These are phyloP conservation scores for Agrilus mali DNA, from an alignment of 2,888 invertebrate species.

Conservation along the genomic window DNA sequence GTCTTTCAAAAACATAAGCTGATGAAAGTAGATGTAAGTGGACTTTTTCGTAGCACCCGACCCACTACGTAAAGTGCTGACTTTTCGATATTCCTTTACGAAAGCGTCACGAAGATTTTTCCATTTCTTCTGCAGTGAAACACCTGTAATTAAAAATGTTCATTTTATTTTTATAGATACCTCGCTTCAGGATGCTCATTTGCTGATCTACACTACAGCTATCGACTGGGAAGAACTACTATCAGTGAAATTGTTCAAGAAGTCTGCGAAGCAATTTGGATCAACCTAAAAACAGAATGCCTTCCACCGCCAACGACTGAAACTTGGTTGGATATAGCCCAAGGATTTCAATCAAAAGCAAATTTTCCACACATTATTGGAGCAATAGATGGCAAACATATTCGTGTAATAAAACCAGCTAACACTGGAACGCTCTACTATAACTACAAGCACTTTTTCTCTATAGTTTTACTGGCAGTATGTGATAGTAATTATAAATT, in stretches of 20 bases:
- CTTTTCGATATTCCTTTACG: constrained; percentile 12
- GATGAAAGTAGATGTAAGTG: constrained; percentile 18
- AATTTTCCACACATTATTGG: constrained; percentile 7
- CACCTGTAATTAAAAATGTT: constrained; percentile 18
- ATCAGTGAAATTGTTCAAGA: constrained; percentile 2
- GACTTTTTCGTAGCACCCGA: constrained; percentile 18
- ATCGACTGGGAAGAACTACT: constrained; percentile 3
- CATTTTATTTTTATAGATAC: constrained; percentile 20
- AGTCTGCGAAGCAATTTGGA: constrained; percentile 1
- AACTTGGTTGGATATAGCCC: constrained; percentile 1
- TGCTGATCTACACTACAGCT: constrained; percentile 1
- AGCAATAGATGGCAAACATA: constrained; percentile 9
- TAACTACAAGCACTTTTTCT: constrained; percentile 16
- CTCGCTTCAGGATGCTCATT: constrained; percentile 14
- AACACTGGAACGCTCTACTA: constrained; percentile 2
- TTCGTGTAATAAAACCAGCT: constrained; percentile 11
- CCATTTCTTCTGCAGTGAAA: constrained; percentile 19
- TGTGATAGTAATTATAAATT: constrained; percentile 15
- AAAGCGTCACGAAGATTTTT: constrained; percentile 19
- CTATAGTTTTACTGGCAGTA: constrained; percentile 16
- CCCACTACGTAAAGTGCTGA: constrained; percentile 11
- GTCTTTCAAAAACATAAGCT: constrained; percentile 19
- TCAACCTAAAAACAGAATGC: background rate
- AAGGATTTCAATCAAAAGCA: constrained; percentile 3
- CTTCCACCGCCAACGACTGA: constrained; percentile 1